These are phyloP conservation scores for Hoplodrina ambigua DNA, from an alignment of 2,888 invertebrate genomes.

Conservation along the genomic window DNA sequence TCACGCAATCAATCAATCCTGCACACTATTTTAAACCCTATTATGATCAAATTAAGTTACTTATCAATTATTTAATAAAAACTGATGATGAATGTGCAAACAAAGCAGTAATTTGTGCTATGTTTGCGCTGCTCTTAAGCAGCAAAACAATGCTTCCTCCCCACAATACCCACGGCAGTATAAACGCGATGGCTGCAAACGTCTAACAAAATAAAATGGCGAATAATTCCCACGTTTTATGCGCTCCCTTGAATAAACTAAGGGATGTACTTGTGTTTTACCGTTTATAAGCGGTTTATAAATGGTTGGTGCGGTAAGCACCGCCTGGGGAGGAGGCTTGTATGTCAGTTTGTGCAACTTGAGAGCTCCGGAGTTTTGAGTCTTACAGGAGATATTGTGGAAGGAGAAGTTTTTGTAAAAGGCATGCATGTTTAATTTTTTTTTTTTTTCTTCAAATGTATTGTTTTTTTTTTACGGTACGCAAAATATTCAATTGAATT, in stretches of 20 bases:
- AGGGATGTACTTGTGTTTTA: conserved; percentile 35
- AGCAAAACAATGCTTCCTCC: conserved; percentile 17
- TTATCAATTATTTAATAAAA: no score
- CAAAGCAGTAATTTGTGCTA: no score
- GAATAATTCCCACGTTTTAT: conserved; percentile 48
- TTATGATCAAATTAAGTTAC: no score
- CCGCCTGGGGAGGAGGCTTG: conserved; percentile 31
- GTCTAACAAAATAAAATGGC: conserved; percentile 41
- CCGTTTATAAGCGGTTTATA: conserved; percentile 46
- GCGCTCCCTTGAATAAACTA: conserved; percentile 36
- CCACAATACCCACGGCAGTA: conserved; percentile 20
- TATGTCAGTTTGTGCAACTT: conserved; percentile 28
- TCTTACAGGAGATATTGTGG: not conserved
- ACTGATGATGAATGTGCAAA: no score
- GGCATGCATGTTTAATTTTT: no score
- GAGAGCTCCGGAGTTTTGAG: conserved; percentile 2
- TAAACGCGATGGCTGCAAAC: conserved; percentile 12
- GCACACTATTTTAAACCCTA: no score
- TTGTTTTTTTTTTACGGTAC: no score
- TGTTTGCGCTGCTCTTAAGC: not conserved
- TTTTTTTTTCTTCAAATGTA: no score
- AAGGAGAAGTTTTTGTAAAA: not conserved
- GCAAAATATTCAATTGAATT: no score
- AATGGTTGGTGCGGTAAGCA: conserved; percentile 49
- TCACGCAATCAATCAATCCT: no score